These are phyloP conservation scores for Rhyzopertha dominica DNA, from an alignment of 1,140 invertebrate species.

Conservation along the genomic window DNA sequence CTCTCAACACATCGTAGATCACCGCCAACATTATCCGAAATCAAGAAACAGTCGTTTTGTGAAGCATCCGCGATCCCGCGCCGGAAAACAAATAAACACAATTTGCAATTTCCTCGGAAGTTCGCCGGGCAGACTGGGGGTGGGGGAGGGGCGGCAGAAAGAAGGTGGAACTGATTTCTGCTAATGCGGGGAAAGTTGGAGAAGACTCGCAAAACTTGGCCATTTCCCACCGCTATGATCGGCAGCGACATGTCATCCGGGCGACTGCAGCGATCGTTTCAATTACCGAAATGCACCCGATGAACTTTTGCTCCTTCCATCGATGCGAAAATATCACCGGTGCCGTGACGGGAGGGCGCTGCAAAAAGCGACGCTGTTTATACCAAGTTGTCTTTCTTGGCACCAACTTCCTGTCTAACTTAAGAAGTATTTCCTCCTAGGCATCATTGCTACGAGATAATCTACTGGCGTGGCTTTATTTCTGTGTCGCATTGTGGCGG, in stretches of 20 bases:
- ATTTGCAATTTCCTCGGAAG: slow-evolving; percentile 11
- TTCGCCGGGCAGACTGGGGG: slow-evolving; percentile 3
- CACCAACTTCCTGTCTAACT: too few relatives aligned
- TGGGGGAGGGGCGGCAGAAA: too few relatives aligned
- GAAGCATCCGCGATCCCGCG: slow-evolving; percentile 1
- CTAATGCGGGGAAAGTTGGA: slow-evolving; percentile 5
- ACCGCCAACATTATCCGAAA: slow-evolving; percentile 18
- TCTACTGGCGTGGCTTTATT: too few relatives aligned
- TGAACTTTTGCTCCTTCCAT: neutral
- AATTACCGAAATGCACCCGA: slow-evolving; percentile 23
- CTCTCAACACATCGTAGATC: too few relatives aligned
- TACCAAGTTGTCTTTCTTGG: too few relatives aligned
- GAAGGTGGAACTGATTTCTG: slow-evolving; percentile 9
- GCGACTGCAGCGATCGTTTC: slow-evolving; percentile 13
- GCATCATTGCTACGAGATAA: too few relatives aligned
- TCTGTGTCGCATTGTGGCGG: too few relatives aligned
- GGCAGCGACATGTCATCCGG: too few relatives aligned
- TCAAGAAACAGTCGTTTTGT: slow-evolving; percentile 9
- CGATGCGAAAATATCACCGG: too few relatives aligned
- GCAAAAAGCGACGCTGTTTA: too few relatives aligned
- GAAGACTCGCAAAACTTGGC: slow-evolving; percentile 3
- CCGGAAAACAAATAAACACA: slow-evolving; percentile 13
- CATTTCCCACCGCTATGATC: slow-evolving; percentile 9
- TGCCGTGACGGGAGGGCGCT: too few relatives aligned
- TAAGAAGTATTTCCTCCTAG: too few relatives aligned